Evolutionary conservation across 2,797 vertebrate genomes (phyloP).

Genomic region (Falco biarmicus): DNA sequence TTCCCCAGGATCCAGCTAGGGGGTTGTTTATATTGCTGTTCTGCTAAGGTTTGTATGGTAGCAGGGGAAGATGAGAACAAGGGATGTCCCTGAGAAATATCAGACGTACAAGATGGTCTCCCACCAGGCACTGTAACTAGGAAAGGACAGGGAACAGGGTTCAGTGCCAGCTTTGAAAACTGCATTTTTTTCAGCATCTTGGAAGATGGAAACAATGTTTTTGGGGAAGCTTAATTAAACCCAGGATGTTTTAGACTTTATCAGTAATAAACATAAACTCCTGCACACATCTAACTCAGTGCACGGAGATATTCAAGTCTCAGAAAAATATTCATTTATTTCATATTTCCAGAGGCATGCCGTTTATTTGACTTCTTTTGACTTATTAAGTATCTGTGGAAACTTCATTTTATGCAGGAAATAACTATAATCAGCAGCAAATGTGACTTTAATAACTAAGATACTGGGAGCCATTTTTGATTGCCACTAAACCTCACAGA

Average conservation of each 20-base stretch:
- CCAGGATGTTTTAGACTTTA: not conserved
- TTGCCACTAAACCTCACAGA: constrained; percentile 54
- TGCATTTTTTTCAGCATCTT: not conserved
- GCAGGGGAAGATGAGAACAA: not conserved
- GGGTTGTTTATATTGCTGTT: not conserved
- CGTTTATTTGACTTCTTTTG: constrained; percentile 59
- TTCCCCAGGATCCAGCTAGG: not conserved
- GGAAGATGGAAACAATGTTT: not conserved
- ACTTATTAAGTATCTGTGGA: constrained; percentile 70
- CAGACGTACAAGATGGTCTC: not conserved
- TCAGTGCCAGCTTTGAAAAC: not conserved
- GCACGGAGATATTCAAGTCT: not conserved
- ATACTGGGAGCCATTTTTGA: constrained; percentile 59
- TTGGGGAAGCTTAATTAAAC: not conserved
- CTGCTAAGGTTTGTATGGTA: not conserved
- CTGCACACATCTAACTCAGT: not conserved
- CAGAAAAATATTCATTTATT: constrained; percentile 51
- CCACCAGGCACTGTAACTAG: not conserved
- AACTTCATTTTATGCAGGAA: constrained; percentile 75
- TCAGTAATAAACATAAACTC: constrained; percentile 8
- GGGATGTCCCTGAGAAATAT: not conserved
- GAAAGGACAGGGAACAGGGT: not conserved
- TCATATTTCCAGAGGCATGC: constrained; percentile 47
- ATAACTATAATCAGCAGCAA: constrained; percentile 69
- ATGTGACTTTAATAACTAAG: constrained; percentile 75